These are phyloP conservation scores for Odontocerum albicorne DNA, from an alignment of 2,888 invertebrate genomes.

Conservation along the genomic window DNA sequence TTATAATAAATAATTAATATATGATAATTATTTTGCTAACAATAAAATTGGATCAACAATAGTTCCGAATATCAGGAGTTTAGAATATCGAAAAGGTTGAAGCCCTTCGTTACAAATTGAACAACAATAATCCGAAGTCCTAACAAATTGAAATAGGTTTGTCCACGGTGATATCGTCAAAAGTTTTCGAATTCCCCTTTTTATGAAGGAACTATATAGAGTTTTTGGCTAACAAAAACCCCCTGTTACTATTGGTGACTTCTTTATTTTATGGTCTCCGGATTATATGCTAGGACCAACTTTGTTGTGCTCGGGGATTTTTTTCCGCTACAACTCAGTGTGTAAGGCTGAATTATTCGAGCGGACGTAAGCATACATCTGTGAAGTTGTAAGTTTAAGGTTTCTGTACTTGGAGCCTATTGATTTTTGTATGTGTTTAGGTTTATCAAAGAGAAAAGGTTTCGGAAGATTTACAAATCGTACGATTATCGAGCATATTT, in stretches of 20 bases:
- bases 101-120: too few species aligned
- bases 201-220: conserved; percentile 17
- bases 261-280: conserved; percentile 29
- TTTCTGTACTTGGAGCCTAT: neutral
- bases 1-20: too few species aligned
- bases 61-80: neutral
- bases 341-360: conserved; percentile 27
- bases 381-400: neutral
- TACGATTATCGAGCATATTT: too few species aligned
- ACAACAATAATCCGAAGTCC: conserved; percentile 22
- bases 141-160: conserved; percentile 35
- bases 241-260: conserved; percentile 9
- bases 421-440: neutral
- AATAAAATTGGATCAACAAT: too few species aligned
- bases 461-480: too few species aligned
- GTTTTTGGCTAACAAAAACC: neutral
- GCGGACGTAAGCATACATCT: conserved; percentile 10
- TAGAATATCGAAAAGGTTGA: neutral
- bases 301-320: conserved; percentile 19
- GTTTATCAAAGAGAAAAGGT: too few species aligned
- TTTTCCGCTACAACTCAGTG: conserved; percentile 20
- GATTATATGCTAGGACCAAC: conserved; percentile 26
- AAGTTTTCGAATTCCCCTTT: conserved; percentile 21
- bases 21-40: too few species aligned
- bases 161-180: conserved; percentile 30